Evolutionary conservation across 23 tunicate genomes (phyloP).

Genomic region (Oikopleura albicans): DNA sequence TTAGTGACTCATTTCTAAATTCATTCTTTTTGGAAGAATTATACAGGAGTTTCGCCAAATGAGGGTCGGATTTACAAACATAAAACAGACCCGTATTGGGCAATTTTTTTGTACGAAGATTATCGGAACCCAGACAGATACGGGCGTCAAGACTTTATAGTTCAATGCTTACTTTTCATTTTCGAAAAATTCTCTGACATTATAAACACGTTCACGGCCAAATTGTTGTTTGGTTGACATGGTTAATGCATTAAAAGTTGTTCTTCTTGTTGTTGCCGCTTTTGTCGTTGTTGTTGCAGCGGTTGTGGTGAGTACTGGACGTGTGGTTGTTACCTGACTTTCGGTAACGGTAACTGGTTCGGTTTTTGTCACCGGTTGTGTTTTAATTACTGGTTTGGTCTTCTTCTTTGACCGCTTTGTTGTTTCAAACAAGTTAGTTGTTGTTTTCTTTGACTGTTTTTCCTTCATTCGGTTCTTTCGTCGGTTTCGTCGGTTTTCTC

Average conservation of each 20-base stretch:
- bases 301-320: not conserved
- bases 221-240: not conserved
- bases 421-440: not conserved
- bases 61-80: too few species aligned
- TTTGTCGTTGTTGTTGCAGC: not conserved
- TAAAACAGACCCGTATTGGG: too few species aligned
- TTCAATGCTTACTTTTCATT: slow-evolving; percentile 2
- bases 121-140: too few species aligned
- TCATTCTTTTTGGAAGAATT: too few species aligned
- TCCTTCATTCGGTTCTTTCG: not conserved
- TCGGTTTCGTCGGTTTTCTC: not conserved
- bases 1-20: too few species aligned
- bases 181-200: not conserved
- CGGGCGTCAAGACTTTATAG: not conserved
- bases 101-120: too few species aligned
- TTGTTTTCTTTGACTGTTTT: not conserved
- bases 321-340: not conserved
- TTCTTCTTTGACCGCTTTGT: not conserved
- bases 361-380: not conserved
- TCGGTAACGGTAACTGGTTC: not conserved
- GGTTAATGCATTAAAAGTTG: too few species aligned
- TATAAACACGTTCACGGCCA: not conserved
- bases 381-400: not conserved
- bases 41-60: too few species aligned
- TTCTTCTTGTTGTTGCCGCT: not conserved